Conservation (phyloP, 2,888 invertebrate genomes). For the Tenodera sinensis region DNA sequence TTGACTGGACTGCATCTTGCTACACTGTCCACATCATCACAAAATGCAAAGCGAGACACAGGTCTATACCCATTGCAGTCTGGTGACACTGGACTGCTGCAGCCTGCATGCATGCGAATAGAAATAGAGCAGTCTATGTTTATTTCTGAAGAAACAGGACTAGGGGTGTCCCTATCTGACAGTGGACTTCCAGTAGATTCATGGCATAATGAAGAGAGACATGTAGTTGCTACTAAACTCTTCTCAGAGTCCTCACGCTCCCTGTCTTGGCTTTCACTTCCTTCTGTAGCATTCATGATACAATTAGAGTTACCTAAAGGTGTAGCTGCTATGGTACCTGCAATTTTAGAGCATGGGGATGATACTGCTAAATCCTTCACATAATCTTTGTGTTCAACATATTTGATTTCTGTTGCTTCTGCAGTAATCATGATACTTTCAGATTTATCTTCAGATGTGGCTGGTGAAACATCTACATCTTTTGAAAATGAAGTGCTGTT, state of each 20-base stretch:
- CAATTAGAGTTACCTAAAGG: neutral
- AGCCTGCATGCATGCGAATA: neutral
- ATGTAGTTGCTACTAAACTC: neutral
- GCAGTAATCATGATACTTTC: too few relatives aligned
- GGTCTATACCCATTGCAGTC: constrained; percentile 22
- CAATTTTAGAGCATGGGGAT: neutral
- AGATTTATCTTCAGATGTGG: too few relatives aligned
- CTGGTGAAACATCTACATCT: too few relatives aligned
- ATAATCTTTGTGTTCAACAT: too few relatives aligned
- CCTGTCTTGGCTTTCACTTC: neutral
- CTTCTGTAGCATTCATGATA: neutral
- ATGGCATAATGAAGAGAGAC: neutral
- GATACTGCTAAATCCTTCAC: too few relatives aligned
- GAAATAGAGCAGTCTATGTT: constrained; percentile 17
- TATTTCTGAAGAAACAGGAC: constrained; percentile 26
- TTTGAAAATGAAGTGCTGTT: too few relatives aligned
- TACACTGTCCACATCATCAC: neutral
- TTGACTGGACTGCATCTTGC: neutral
- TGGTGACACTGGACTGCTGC: neutral
- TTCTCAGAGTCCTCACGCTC: neutral
- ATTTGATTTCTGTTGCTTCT: too few relatives aligned
- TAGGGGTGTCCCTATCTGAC: constrained; percentile 9
- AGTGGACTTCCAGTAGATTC: neutral
- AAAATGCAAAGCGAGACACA: constrained; percentile 25
- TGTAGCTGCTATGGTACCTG: neutral